Conservation (phyloP, 1,140 invertebrate species). For the Prorops nasuta region DNA sequence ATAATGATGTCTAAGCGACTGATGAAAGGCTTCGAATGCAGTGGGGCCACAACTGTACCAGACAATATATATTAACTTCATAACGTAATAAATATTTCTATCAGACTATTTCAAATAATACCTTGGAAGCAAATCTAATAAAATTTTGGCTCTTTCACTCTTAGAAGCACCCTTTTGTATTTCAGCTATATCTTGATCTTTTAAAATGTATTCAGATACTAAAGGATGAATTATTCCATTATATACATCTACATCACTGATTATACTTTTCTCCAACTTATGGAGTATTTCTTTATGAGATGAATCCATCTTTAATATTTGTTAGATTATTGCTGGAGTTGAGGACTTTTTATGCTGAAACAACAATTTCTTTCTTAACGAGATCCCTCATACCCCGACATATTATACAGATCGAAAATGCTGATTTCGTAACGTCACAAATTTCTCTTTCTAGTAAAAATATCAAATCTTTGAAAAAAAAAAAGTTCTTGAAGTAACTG, state of each 20-base stretch:
- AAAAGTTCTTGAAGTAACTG: no score
- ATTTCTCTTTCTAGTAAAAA: no score
- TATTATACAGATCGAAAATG: background rate
- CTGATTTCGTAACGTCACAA: background rate
- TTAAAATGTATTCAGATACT: slow-evolving; percentile 35
- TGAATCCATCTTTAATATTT: slow-evolving; percentile 43
- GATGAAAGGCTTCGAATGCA: slow-evolving; percentile 43
- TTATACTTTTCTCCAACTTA: slow-evolving; percentile 32
- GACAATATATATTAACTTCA: slow-evolving; percentile 8
- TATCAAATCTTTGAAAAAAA: no score
- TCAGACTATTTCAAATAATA: slow-evolving; percentile 17
- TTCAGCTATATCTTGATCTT: slow-evolving; percentile 28
- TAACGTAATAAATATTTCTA: background rate
- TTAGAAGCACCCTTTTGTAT: slow-evolving; percentile 32
- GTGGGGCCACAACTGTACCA: slow-evolving; percentile 36
- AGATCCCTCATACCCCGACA: no score
- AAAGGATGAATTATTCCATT: slow-evolving; percentile 43
- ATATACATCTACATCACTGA: slow-evolving; percentile 44
- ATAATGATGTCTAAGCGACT: slow-evolving; percentile 43
- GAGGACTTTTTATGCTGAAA: no score
- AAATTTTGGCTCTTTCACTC: slow-evolving; percentile 28
- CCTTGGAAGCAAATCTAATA: slow-evolving; percentile 42
- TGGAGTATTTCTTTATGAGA: slow-evolving; percentile 36
- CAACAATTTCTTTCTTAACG: no score
- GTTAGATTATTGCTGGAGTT: no score